A percentile compares a stretch with the other conserved stretches of the same genome.
Evolutionary conservation across 2,888 invertebrate species (phyloP).

Genomic region (Eupithecia inturbata): DNA sequence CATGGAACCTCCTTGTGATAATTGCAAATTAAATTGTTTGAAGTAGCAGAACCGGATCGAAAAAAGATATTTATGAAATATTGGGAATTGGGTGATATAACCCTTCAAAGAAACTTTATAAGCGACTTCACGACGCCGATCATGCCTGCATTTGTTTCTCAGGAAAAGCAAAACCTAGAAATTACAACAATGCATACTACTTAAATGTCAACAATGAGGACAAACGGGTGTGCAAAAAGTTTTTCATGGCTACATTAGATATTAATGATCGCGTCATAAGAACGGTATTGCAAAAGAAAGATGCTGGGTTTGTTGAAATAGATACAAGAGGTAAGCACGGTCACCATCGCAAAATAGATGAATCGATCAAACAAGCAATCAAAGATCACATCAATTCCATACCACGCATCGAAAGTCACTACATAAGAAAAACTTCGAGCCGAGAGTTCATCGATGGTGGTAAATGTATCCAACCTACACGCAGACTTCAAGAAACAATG

Average conservation of each 20-base stretch:
- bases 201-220: slow-evolving; percentile 7
- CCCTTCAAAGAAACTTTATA: no score
- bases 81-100: no score
- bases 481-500: background rate
- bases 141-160: no score
- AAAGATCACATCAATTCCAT: slow-evolving; percentile 14
- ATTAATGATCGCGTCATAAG: slow-evolving; percentile 23
- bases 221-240: slow-evolving; percentile 21
- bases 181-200: slow-evolving; percentile 19
- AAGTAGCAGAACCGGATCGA: no score
- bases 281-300: slow-evolving; percentile 22
- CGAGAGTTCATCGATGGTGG: slow-evolving; percentile 21
- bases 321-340: slow-evolving; percentile 21
- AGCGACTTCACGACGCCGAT: no score
- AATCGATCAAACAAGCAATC: slow-evolving; percentile 19
- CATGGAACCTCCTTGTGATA: no score
- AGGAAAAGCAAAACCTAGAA: background rate
- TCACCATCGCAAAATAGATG: slow-evolving; percentile 18
- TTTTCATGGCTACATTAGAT: slow-evolving; percentile 24
- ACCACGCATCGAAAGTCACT: slow-evolving; percentile 23
- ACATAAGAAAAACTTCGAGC: slow-evolving; percentile 15
- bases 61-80: no score
- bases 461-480: slow-evolving; percentile 14
- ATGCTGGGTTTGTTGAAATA: slow-evolving; percentile 5
- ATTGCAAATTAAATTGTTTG: background rate